Evolutionary conservation across 2,113 vertebrate genomes (phyloP), one percentile per base, ranked within the genome.

Genomic region (Mohoua ochrocephala): DNA sequence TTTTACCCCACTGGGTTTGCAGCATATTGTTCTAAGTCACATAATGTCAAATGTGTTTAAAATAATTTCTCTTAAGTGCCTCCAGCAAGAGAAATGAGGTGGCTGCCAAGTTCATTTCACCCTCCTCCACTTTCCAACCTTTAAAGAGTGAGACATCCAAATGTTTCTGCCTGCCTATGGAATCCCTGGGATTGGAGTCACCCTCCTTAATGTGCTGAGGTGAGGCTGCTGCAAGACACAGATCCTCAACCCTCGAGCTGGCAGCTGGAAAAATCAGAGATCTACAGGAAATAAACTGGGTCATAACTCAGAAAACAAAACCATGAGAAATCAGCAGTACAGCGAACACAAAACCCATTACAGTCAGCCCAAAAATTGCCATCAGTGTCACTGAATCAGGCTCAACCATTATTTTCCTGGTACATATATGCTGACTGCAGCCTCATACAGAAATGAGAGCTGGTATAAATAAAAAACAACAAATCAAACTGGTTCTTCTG

Each of bases 51-150:
- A 87, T 20, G 35, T n/a, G 61, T 52, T 91, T 60, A 69, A 89
- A 92, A 95, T 87, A 64, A 91, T 79, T 97, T 75, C 84, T 82
- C 65, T 63, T 82, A 84, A 92, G 65, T 27, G 78, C 87, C 87
- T 90, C 35, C 56, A 78, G 75, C 75, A 39, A 87, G 39, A 45
- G 68, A 60, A 86, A 75, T 30, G 84, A 91, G 59, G 65, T 30
- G 65, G 49, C 50, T 91, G 91, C 53, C 50, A 44, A 60, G 67
- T 82, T 92, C 57, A 45, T 80, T 84, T 81, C 84, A 79, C 24
- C 57, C 75, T 61, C 13, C 39, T 60, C 41, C 45, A 37, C n/a
- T 87, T 68, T 28, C 12, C 59, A 39, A 0, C 39, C 21, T 60
- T 65, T 67, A 8, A 30, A 56, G 18, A 78, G 16, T 10, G 37